Evolutionary conservation across 2,113 vertebrate genomes (phyloP), one percentile per base, ranked within the genome.

Genomic region (Pao palembangensis): DNA sequence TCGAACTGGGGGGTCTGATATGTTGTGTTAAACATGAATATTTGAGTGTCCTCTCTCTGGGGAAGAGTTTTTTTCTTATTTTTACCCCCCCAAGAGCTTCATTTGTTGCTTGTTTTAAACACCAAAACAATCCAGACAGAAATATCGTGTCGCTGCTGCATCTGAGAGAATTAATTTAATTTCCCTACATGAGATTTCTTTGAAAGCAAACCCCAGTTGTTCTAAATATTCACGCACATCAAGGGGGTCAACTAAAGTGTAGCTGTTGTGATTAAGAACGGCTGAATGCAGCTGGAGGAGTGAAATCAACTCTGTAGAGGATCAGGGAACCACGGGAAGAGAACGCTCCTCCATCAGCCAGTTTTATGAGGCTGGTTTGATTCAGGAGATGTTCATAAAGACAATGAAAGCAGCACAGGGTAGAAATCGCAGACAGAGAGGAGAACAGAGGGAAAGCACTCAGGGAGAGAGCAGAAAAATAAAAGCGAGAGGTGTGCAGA

Each of bases 341-440:
- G 52, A 62, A 64, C 64, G 56, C 58, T 67, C 64, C 76, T 79
- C 61, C 47, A 75, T 63, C 67, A 55, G 31, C 61, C 25, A 31
- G 58, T 60, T 64, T 73, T 64, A 71, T 60, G 60, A 79, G 55
- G 52, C 51, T 74, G 11, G 67, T 78, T 64, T 71, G 46, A 80
- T 65, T 48, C 7, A n/a, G 12, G 65, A 58, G 55, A 55, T 64
- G 61, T 67, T 75, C 75, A 70, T 72, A 59, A 67, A 44, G 43
- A 58, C 55, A 64, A 51, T 14, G n/a, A 59, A 72, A 23, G 58
- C 50, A 44, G 54, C 47, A 63, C 13, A 56, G 51, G 51, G 18
- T 53, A 23, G 46, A 71, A 47, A 58, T 20, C 11, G 53, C 58
- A 55, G 38, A 72, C 54, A 56, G 61, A 50, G 48, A 56, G 60